Evolutionary conservation across 2,888 invertebrate genomes (phyloP), one percentile per base, ranked within the genome.

Genomic region (Octodonta nipae): DNA sequence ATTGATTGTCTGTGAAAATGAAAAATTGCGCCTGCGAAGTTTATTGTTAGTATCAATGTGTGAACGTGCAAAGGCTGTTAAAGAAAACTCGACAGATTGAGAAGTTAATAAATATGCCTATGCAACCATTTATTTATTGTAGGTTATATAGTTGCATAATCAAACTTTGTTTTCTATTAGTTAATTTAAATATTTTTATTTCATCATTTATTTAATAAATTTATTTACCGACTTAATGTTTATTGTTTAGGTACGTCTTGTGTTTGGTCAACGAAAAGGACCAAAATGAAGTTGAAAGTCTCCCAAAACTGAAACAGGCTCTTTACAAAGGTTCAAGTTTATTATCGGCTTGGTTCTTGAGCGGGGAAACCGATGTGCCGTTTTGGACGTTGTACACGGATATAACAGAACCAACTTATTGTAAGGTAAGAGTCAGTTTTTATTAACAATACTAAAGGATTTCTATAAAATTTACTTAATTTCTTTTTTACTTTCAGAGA

Each of bases 371-470:
- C 39, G 77, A 75, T 11, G 73, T 75, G 30, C 78, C 80, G 12
- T 84, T 84, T 64, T 83, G 80, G 79, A 73, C 77, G 39, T 67
- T 86, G 3, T 85, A 84, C 58, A 73, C 72, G 36, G 77, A 80
- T 41, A 75, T 84, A 37, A 75, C 75, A 49, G 75, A 76, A 40
- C 74, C 77, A 41, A 69, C 73, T 35, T 72, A 77, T 46, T 87
- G 86, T 50, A 70, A 76, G 60, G 84, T 85, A 61, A 68, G 36
- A n/a, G n/a, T n/a, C n/a, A n/a, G n/a, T n/a, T n/a, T n/a, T n/a
- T n/a, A n/a, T n/a, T n/a, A n/a, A n/a, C n/a, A n/a, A n/a, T n/a
- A n/a, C n/a, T n/a, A n/a, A n/a, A n/a, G n/a, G n/a, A n/a, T n/a
- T n/a, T n/a, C n/a, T n/a, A n/a, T n/a, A n/a, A n/a, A n/a, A n/a